Conservation (phyloP, 2,888 invertebrate species). For the Agrochola litura region DNA sequence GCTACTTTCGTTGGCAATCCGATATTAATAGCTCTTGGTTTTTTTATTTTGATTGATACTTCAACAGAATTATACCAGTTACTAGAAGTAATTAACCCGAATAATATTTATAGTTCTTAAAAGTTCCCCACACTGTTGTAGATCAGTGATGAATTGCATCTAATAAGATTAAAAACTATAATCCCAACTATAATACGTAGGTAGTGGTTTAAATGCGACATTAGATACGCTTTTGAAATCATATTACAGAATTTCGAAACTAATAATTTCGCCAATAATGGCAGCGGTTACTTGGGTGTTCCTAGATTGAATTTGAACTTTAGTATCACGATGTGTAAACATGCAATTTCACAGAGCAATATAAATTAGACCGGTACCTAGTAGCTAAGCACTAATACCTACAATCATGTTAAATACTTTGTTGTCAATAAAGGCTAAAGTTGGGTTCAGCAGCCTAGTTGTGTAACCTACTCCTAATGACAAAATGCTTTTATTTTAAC, state of each 20-base stretch:
- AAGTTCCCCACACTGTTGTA: slow-evolving; percentile 7
- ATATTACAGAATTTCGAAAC: slow-evolving; percentile 48
- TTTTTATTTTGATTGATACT: slow-evolving; percentile 27
- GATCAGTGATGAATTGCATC: slow-evolving; percentile 30
- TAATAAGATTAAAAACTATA: slow-evolving; percentile 51
- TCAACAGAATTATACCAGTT: slow-evolving; percentile 21
- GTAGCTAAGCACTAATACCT: slow-evolving; percentile 35
- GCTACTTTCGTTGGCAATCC: slow-evolving; percentile 41
- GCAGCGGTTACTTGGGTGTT: slow-evolving; percentile 26
- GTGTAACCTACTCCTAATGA: neutral
- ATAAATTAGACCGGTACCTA: slow-evolving; percentile 41
- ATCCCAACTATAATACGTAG: slow-evolving; percentile 41
- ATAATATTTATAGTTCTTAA: neutral
- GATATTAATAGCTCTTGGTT: slow-evolving; percentile 24
- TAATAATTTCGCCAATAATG: slow-evolving; percentile 36
- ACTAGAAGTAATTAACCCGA: slow-evolving; percentile 4
- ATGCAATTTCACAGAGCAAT: slow-evolving; percentile 48
- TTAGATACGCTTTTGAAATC: slow-evolving; percentile 48
- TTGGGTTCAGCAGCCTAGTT: neutral
- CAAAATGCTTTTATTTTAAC: neutral
- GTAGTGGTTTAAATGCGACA: slow-evolving; percentile 29
- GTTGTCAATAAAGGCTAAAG: slow-evolving; percentile 1
- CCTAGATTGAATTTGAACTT: slow-evolving; percentile 52
- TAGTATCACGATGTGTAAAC: slow-evolving; percentile 51
- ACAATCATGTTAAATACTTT: slow-evolving; percentile 44